A percentile compares a stretch with the other conserved stretches of the same genome.
These are phyloP conservation scores for Xiphorhynchus elegans DNA, from an alignment of 2,113 vertebrate genomes.

Conservation along the genomic window DNA sequence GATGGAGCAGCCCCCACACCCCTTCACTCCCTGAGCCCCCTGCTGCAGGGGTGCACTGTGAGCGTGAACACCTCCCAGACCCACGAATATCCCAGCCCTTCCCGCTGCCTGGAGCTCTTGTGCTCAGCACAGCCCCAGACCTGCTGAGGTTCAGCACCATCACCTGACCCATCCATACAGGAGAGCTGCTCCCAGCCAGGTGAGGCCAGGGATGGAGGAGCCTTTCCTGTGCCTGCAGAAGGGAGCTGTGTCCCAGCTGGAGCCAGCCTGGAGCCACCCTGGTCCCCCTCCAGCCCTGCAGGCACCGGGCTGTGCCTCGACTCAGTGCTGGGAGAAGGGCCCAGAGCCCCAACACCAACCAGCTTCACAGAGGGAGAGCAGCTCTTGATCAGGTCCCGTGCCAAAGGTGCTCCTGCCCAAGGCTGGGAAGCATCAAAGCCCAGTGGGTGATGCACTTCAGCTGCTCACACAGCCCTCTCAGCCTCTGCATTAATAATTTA, in stretches of 20 bases:
- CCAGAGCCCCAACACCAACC: not conserved
- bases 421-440: not conserved
- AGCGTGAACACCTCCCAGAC: not conserved
- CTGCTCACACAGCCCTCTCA: not conserved
- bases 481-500: slow-evolving; percentile 29
- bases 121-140: not conserved
- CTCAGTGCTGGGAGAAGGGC: not conserved
- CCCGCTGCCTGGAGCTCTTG: not conserved
- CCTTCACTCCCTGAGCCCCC: not conserved
- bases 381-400: not conserved
- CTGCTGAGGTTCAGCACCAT: not conserved
- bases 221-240: not conserved
- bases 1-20: not conserved
- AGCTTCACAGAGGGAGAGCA: not conserved
- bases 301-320: not conserved
- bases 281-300: not conserved
- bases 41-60: not conserved
- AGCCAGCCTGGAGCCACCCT: not conserved
- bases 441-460: not conserved
- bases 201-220: not conserved
- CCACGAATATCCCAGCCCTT: no score
- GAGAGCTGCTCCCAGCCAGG: not conserved
- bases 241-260: not conserved
- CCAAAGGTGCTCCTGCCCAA: not conserved
- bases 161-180: no score